These are phyloP conservation scores for Pyralis farinalis DNA, from an alignment of 2,888 invertebrate species.

Conservation along the genomic window DNA sequence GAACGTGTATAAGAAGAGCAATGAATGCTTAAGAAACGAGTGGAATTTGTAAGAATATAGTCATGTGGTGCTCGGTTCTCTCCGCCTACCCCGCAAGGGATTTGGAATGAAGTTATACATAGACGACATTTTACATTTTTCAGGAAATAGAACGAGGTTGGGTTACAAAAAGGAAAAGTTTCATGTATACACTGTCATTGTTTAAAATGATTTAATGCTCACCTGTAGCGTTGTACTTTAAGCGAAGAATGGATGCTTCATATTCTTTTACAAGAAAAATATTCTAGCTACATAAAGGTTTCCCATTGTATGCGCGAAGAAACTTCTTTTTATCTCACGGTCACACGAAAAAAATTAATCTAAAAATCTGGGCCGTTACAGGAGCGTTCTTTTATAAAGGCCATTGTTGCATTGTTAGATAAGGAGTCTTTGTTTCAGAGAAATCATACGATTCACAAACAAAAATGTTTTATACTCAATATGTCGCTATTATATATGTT, in stretches of 20 bases:
- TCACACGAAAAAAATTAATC: constrained; percentile 41
- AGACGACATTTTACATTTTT: too few relatives aligned
- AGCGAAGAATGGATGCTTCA: constrained; percentile 21
- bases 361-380: constrained; percentile 40
- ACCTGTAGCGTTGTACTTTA: constrained; percentile 3
- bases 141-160: neutral
- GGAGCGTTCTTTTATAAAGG: constrained; percentile 29
- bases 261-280: constrained; percentile 23
- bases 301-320: constrained; percentile 25
- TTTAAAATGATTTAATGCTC: constrained; percentile 7
- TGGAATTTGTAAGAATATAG: too few relatives aligned
- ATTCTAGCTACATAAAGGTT: constrained; percentile 24
- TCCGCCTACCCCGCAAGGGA: too few relatives aligned
- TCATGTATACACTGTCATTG: constrained; percentile 1
- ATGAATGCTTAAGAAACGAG: too few relatives aligned
- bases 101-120: too few relatives aligned
- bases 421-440: constrained; percentile 43
- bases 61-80: too few relatives aligned
- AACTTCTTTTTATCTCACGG: constrained; percentile 30
- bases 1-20: too few relatives aligned
- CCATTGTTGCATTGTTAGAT: constrained; percentile 42
- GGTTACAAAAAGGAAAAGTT: neutral
- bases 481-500: constrained; percentile 16
- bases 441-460: constrained; percentile 30
- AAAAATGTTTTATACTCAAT: constrained; percentile 28